Percentiles rank a stretch among this genome's conserved stretches.
Evolutionary conservation across 1,140 invertebrate species (phyloP).

Genomic region (Harpegnathos saltator): DNA sequence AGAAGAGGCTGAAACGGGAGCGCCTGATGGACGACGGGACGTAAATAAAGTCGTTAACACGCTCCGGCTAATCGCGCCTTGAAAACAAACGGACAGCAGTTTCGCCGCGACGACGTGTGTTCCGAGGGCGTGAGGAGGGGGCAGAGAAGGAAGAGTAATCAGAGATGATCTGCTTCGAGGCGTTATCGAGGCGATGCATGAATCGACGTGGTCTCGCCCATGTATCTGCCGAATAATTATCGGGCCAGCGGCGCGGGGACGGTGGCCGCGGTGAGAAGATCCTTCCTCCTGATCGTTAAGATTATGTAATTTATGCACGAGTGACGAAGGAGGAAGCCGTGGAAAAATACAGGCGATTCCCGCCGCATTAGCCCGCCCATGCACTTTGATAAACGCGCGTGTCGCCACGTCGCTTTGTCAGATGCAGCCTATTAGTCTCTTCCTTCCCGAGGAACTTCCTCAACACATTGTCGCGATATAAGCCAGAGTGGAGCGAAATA

Average conservation of each 20-base stretch:
- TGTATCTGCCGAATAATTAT: constrained; percentile 26
- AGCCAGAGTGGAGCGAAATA: too few species aligned
- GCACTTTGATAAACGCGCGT: too few species aligned
- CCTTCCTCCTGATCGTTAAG: not conserved
- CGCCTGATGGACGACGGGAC: not conserved
- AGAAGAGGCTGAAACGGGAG: not conserved
- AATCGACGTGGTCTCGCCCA: constrained; percentile 28
- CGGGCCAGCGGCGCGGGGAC: too few species aligned
- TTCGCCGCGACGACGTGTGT: not conserved
- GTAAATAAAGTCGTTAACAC: not conserved
- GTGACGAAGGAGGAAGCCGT: too few species aligned
- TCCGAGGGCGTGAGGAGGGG: not conserved
- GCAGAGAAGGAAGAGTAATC: constrained; percentile 50
- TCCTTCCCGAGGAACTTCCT: too few species aligned
- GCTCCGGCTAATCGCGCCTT: not conserved
- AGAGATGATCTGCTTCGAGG: constrained; percentile 21
- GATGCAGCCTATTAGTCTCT: too few species aligned
- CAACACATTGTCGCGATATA: too few species aligned
- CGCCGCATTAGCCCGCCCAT: too few species aligned
- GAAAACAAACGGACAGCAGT: not conserved
- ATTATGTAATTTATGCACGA: too few species aligned
- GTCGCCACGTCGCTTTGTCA: too few species aligned
- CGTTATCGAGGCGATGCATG: not conserved
- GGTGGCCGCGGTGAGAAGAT: constrained; percentile 22
- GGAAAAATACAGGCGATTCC: too few species aligned